Conservation (phyloP, 2,113 vertebrate species). For the Chauna torquata region DNA sequence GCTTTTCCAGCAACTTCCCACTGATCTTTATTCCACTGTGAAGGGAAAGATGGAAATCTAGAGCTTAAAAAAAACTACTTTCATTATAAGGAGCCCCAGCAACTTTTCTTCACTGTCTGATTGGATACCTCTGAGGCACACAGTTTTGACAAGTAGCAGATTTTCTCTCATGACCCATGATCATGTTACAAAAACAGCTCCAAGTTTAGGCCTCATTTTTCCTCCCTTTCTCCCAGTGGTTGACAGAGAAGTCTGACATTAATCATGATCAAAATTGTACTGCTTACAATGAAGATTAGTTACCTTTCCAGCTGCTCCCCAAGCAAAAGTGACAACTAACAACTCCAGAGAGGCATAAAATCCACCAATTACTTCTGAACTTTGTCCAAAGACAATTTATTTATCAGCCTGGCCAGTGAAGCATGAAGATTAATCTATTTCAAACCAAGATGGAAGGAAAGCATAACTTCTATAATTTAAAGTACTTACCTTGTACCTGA, state of each 20-base stretch:
- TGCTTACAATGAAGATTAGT: background rate
- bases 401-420: background rate
- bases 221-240: background rate
- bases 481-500: slow-evolving; percentile 86
- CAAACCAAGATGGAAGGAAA: background rate
- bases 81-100: background rate
- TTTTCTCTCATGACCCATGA: background rate
- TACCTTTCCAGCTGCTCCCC: slow-evolving; percentile 13
- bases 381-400: slow-evolving; percentile 15
- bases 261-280: background rate
- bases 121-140: background rate
- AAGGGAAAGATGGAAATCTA: background rate
- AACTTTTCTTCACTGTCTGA: background rate
- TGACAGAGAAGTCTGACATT: background rate
- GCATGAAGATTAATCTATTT: background rate
- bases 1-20: slow-evolving; percentile 93
- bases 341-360: slow-evolving; percentile 20
- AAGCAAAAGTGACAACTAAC: slow-evolving; percentile 29
- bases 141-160: background rate
- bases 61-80: background rate
- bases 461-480: background rate
- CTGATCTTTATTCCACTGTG: slow-evolving; percentile 91
- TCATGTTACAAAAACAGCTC: background rate
- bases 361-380: slow-evolving; percentile 14
- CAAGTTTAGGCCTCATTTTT: slow-evolving; percentile 11